Conservation (phyloP, 2,888 invertebrate species). For the Pyralis farinalis region DNA sequence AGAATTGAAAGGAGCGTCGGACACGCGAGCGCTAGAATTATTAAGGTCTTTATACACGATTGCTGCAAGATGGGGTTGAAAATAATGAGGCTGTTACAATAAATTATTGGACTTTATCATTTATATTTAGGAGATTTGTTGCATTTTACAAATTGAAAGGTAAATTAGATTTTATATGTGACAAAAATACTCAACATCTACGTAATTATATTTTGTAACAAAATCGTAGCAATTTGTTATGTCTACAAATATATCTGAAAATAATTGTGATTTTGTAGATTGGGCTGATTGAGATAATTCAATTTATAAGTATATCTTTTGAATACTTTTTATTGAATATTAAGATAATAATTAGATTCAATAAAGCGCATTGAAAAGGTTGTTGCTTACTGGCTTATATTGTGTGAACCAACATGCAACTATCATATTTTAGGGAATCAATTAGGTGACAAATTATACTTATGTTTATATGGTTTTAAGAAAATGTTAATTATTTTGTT, state of each 20-base stretch:
- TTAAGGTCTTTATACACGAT: constrained; percentile 91
- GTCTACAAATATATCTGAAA: neutral
- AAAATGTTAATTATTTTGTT: constrained; percentile 1
- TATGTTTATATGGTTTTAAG: neutral
- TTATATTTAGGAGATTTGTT: constrained; percentile 46
- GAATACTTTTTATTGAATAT: too few species aligned
- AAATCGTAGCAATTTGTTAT: neutral
- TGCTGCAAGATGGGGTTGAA: constrained; percentile 89
- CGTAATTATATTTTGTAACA: too few species aligned
- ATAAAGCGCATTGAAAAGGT: too few species aligned
- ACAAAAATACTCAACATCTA: too few species aligned
- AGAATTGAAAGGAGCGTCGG: constrained; percentile 80
- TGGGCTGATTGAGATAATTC: too few species aligned
- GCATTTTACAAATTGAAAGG: neutral
- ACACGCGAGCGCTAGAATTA: constrained; percentile 89
- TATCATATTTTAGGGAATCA: neutral
- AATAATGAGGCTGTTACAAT: constrained; percentile 16
- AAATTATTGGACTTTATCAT: constrained; percentile 31
- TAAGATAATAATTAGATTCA: too few species aligned
- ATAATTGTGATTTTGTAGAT: neutral
- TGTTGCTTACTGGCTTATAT: neutral
- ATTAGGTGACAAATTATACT: neutral
- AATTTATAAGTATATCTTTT: too few species aligned
- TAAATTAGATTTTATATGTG: too few species aligned
- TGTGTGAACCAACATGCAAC: constrained; percentile 2